Base-by-base conservation (phyloP, 2,888 invertebrate species). In the Glaucopsyche alexis region DNA sequence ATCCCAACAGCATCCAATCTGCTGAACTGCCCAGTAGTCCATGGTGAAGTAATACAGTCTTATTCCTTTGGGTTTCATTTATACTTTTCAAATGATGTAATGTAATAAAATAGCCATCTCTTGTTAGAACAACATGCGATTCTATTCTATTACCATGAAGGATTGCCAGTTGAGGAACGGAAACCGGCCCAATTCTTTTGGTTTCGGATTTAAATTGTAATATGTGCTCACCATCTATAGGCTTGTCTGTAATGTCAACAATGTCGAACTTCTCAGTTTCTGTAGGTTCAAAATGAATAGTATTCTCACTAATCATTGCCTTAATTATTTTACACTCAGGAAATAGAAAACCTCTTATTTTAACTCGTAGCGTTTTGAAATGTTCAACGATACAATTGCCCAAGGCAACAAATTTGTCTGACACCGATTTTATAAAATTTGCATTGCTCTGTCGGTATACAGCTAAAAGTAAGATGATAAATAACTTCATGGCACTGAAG, bases 11-110 rank as follows among this genome's bases (percentile, higher is more conserved):
- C 69, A 90, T 81, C 91, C 91, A 91, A 78, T 90, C 90, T 0
- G 86, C 86, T 0, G 91, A 90, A 76, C 89, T 90, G 8, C 89
- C 90, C 0, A 90, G 81, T 70, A 91, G 75, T 11, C 90, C 90
- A 70, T 90, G 91, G 73, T 89, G 88, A 64, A 90, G 82, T 69
- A 89, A 79, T 88, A 77, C 49, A 49, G 74, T 74, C 13, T 50
- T 72, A 49, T 74, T 75, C 6, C n/a, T 47, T 19, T 64, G 40
- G 7, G 5, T 74, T 86, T 77, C 13, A 85, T 78, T 75, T 83
- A 82, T 49, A 13, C 77, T 77, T 74, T 80, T 74, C 73, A 89
- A 75, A 13, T 88, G 82, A 79, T 90, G 89, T 38, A 87, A 66
- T 8, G 87, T 90, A 14, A 90, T 78, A 42, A 87, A 76, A 73